A percentile compares a stretch with the other conserved stretches of the same genome.
These are phyloP conservation scores for Leptogaster cylindrica DNA, from an alignment of 2,888 invertebrate species.

Conservation along the genomic window DNA sequence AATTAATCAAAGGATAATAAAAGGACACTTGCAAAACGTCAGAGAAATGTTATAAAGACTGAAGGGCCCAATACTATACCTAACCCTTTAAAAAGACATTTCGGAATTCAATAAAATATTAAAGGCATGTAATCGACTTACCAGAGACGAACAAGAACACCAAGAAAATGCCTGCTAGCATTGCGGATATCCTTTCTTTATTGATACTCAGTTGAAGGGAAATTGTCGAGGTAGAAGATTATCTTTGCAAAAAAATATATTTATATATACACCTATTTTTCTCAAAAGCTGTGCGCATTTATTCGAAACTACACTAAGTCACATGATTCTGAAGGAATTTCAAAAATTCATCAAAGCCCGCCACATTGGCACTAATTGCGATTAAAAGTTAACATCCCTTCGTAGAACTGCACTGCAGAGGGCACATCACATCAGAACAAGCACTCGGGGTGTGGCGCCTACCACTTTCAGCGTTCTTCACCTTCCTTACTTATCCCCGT, in stretches of 20 bases:
- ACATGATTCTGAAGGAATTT: constrained; percentile 16
- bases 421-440: constrained; percentile 29
- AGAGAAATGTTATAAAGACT: neutral
- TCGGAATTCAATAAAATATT: constrained; percentile 35
- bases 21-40: constrained; percentile 10
- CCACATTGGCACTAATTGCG: constrained; percentile 7
- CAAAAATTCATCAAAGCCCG: constrained; percentile 13
- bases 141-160: constrained; percentile 10
- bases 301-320: constrained; percentile 6
- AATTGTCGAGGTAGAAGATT: constrained; percentile 1
- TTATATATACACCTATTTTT: neutral
- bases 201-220: neutral
- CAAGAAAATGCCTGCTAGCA: constrained; percentile 1
- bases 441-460: constrained; percentile 37
- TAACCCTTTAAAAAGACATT: constrained; percentile 38
- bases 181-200: constrained; percentile 20
- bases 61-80: constrained; percentile 20
- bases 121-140: constrained; percentile 12
- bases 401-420: constrained; percentile 3
- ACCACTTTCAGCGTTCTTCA: constrained; percentile 11
- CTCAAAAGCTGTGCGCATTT: constrained; percentile 19
- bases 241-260: neutral
- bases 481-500: neutral
- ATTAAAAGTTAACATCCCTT: constrained; percentile 13
- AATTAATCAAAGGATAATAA: no score